Base-by-base conservation (phyloP, 2,888 invertebrate species). In the Cheilosia impressa region DNA sequence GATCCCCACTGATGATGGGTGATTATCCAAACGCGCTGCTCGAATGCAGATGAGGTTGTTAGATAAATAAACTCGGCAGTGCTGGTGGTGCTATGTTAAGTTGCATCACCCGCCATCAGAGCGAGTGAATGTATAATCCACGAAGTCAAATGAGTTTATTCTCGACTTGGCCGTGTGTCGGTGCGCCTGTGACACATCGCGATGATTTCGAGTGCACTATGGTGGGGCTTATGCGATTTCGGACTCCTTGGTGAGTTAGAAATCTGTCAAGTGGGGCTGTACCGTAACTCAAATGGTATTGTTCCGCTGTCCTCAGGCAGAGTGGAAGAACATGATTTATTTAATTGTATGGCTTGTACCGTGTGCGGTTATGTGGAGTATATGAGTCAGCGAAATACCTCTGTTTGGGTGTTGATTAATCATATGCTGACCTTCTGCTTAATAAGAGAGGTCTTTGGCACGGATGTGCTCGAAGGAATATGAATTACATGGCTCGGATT, bases 1-100 rank as follows among this genome's bases (percentile, higher is more conserved):
- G 84, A 84, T 79, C 45, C 57, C 71, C 76, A 63, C 62, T 60
- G 76, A 72, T 81, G 85, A 72, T 69, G 62, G 66, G 76, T 85
- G 85, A 85, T 85, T 85, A 81, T 81, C 81, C 76, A 77, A 81
- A 81, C 65, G 75, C 75, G 80, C 65, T 45, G 79, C 43, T 45
- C 60, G 50, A 55, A 84, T 80, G 65, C 72, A 79, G 79, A 72
- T 72, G 72, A 79, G 71, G 71, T 63, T 71, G 65, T 27, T 57
- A 62, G 69, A 58, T 80, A 83, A 78, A 55, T 62, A 73, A 79
- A 62, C 50, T 65, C 22, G 5, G 19, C n/a, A 17, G 22, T 47
- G 6, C n/a, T 57, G 71, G 31, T 31, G 22, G 38, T 68, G 62
- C 57, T 55, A 63, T 78, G 63, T 71, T 52, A 63, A 63, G 17